Evolutionary conservation across 2,888 invertebrate genomes (phyloP).

Genomic region (Ormyrus labotus): DNA sequence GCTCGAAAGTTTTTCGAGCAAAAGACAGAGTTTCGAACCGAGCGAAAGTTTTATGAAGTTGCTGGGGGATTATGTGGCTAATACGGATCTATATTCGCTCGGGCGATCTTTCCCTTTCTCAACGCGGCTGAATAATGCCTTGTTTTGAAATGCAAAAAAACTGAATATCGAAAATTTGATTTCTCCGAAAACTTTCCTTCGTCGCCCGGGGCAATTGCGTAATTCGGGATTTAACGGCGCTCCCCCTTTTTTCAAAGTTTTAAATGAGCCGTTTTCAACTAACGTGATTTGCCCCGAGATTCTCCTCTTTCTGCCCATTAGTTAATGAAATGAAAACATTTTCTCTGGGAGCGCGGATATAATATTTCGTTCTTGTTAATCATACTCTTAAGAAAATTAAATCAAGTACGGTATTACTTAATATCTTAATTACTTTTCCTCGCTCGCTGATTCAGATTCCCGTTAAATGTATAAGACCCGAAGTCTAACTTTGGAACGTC

Average conservation of each 20-base stretch:
- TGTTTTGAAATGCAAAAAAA: constrained; percentile 15
- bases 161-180: constrained; percentile 42
- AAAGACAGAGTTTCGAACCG: constrained; percentile 1
- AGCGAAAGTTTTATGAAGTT: constrained; percentile 45
- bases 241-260: neutral
- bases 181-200: constrained; percentile 21
- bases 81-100: constrained; percentile 33
- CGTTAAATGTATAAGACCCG: neutral
- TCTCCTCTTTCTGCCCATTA: neutral
- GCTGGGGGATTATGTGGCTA: constrained; percentile 21
- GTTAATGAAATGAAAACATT: neutral
- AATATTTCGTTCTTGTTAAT: neutral
- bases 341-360: neutral
- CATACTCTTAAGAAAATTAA: constrained; percentile 8
- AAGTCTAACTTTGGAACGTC: constrained; percentile 17
- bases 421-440: constrained; percentile 22
- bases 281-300: too few species aligned
- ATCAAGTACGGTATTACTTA: constrained; percentile 12
- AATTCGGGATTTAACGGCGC: constrained; percentile 34
- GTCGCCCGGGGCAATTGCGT: neutral
- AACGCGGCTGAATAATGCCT: constrained; percentile 24
- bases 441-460: neutral
- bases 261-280: too few species aligned
- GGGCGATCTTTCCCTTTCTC: constrained; percentile 15
- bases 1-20: constrained; percentile 10